Base-by-base conservation (phyloP, 2,113 vertebrate genomes). In the Thamnaconus septentrionalis region DNA sequence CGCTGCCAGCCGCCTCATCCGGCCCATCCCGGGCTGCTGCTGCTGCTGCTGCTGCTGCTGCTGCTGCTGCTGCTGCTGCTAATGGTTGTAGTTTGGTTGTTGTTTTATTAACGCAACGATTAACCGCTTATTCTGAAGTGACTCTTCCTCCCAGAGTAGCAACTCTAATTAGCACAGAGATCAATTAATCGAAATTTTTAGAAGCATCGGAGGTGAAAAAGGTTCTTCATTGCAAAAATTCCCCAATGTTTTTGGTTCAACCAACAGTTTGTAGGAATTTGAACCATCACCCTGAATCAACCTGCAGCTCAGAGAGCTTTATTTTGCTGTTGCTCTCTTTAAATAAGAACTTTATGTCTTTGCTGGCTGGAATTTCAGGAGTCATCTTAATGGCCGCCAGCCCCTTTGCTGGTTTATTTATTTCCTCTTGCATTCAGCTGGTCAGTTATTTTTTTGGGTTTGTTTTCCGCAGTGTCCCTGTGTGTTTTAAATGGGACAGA, bases 401-500 rank as follows among this genome's bases (percentile, higher is more conserved):
- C 48, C 43, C 45, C 52, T 68, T 31, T 58, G 11, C 73, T 61
- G 18, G 60, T 81, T 84, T 81, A 83, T 85, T 80, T 83, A 75
- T 81, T 84, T 61, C 68, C 61, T 57, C 56, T 66, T 57, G 44
- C 66, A 65, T 79, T 45, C 77, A 64, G 84, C 78, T 78, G 84
- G 86, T 85, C 87, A 87, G 72, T 85, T 85, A 53, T 84, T 48
- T 48, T 10, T 48, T 10, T 48, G 1, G 18, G 18, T 31, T 88
- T 90, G 84, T 88, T 89, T 86, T 81, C 66, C 73, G 63, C 68
- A 44, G 57, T 84, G 85, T 89, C 85, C 85, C 84, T 84, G 80
- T 66, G 64, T 74, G 82, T 86, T 84, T 68, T 71, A 91, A 88
- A 88, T 87, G 80, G 85, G 77, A 85, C 85, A 77, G 70, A 66